Percentiles rank a stretch among this genome's conserved stretches.
These are phyloP conservation scores for Graphium colonna DNA, from an alignment of 2,888 invertebrate genomes.

Conservation along the genomic window DNA sequence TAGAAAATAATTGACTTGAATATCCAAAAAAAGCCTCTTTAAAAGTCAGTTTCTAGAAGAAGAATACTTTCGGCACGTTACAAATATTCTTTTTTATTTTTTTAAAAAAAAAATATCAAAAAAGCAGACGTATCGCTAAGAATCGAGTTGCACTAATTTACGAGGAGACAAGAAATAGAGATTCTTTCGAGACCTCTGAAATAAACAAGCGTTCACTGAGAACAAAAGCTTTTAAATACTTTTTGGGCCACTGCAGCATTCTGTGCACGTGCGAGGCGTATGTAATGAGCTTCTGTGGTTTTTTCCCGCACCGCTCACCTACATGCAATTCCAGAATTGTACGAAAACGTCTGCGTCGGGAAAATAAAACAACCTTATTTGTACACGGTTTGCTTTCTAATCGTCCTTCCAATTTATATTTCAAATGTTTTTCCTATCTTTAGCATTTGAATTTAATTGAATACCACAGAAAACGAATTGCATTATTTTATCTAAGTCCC, in stretches of 20 bases:
- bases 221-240: constrained; percentile 22
- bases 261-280: constrained; percentile 21
- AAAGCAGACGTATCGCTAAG: too few relatives aligned
- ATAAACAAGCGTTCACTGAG: constrained; percentile 15
- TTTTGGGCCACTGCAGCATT: constrained; percentile 20
- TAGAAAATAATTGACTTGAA: too few relatives aligned
- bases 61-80: too few relatives aligned
- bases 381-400: constrained; percentile 11
- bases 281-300: constrained; percentile 22
- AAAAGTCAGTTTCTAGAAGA: too few relatives aligned
- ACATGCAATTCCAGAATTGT: constrained; percentile 11
- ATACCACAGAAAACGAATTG: too few relatives aligned
- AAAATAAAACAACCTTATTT: constrained; percentile 14
- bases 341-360: constrained; percentile 9
- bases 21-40: too few relatives aligned
- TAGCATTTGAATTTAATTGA: too few relatives aligned
- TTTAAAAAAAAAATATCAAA: too few relatives aligned
- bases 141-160: too few relatives aligned
- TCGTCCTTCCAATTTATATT: neutral
- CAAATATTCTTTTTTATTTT: too few relatives aligned
- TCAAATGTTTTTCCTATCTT: neutral
- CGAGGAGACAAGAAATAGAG: too few relatives aligned
- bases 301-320: constrained; percentile 20
- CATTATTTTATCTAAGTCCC: too few relatives aligned
- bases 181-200: neutral